phyloP scores from a whole-genome alignment of 2,797 vertebrate species.

The Selene dorsalis region DNA sequence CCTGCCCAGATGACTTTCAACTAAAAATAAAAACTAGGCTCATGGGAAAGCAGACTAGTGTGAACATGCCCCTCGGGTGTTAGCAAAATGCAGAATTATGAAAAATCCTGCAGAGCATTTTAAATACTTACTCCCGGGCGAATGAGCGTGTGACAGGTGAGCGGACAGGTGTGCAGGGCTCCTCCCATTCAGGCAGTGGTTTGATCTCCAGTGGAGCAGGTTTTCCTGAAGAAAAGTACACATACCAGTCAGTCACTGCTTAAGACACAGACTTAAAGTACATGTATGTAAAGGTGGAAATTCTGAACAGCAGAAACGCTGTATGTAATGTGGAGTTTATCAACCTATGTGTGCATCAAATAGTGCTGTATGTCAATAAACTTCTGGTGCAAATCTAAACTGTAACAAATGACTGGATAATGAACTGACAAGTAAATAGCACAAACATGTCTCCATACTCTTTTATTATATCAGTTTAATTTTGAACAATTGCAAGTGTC shows the following conservation, averaged over 20 bases:
- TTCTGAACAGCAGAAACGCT: neutral
- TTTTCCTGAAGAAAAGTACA: slow-evolving; percentile 85
- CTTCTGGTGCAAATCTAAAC: neutral
- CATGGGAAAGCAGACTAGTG: slow-evolving; percentile 38
- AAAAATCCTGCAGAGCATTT: slow-evolving; percentile 2
- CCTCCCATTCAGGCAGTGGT: slow-evolving; percentile 95
- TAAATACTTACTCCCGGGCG: slow-evolving; percentile 94
- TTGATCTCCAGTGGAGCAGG: slow-evolving; percentile 98
- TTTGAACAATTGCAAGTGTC: neutral
- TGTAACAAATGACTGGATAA: neutral
- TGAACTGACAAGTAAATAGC: neutral
- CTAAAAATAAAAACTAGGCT: neutral
- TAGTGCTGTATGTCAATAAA: neutral
- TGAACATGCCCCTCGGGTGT: slow-evolving; percentile 69
- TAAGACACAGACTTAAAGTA: neutral
- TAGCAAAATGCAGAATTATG: slow-evolving; percentile 34
- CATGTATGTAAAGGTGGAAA: neutral
- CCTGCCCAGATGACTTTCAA: neutral
- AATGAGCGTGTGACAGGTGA: slow-evolving; percentile 98
- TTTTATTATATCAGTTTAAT: neutral
- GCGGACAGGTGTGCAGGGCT: slow-evolving; percentile 93
- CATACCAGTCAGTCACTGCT: slow-evolving; percentile 43
- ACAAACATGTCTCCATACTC: neutral
- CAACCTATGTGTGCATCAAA: neutral
- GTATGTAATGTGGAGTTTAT: neutral